Percentiles rank a stretch among this genome's conserved stretches.
These are phyloP conservation scores for Isaurus tuberculatus DNA, from an alignment of 92 coral and sea anemone species.

Conservation along the genomic window DNA sequence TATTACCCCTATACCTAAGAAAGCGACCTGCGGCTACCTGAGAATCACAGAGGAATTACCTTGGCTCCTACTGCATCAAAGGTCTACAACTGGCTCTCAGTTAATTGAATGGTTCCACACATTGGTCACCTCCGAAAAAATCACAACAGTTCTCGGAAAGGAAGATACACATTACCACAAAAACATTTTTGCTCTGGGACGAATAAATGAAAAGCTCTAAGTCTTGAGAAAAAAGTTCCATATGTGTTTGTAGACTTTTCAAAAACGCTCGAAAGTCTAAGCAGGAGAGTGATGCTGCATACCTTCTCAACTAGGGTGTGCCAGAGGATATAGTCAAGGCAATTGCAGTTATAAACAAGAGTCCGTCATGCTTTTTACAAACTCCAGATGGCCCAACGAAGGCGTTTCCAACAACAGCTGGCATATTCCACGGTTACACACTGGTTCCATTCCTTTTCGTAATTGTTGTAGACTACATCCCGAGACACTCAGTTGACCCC, in stretches of 20 bases:
- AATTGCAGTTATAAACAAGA: neutral
- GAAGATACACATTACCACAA: conserved; percentile 35
- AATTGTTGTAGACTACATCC: neutral
- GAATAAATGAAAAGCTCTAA: no score
- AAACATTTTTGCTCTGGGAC: no score
- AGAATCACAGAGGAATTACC: conserved; percentile 17
- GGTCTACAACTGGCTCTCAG: conserved; percentile 8
- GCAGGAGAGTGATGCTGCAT: no score
- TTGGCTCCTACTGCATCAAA: conserved; percentile 15
- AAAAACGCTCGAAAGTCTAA: no score
- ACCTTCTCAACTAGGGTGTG: no score
- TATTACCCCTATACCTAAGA: conserved; percentile 12
- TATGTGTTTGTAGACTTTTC: no score
- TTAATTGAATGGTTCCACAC: conserved; percentile 16
- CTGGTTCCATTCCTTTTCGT: no score
- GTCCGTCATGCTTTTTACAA: neutral
- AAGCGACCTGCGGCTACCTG: conserved; percentile 6
- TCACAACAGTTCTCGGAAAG: conserved; percentile 29
- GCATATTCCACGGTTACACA: no score
- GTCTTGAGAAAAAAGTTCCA: no score
- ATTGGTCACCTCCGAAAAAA: conserved; percentile 10
- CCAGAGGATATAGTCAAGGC: no score
- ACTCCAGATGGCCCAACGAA: neutral
- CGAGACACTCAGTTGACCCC: neutral
- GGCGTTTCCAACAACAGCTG: no score